Percentiles rank a stretch among this genome's conserved stretches.
Conservation (phyloP, 2,113 vertebrate species). For the Okapia johnstoni region DNA sequence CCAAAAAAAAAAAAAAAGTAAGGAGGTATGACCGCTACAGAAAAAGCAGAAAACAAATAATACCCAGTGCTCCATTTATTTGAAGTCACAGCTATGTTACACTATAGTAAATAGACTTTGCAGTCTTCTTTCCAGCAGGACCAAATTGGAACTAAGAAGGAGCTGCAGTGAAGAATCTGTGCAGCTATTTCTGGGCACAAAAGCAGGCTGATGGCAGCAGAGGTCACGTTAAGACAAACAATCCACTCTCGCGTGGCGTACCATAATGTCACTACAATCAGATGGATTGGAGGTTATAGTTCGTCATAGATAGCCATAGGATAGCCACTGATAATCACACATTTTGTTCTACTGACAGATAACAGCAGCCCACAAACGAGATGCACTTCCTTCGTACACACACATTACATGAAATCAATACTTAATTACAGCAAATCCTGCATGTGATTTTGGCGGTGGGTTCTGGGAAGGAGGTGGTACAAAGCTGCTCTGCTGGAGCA, state of each 20-base stretch:
- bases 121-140: neutral
- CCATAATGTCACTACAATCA: neutral
- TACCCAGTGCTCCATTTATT: neutral
- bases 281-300: neutral
- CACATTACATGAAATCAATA: constrained; percentile 63
- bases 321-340: constrained; percentile 42
- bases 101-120: neutral
- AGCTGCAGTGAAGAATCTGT: neutral
- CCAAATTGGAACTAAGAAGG: constrained; percentile 19
- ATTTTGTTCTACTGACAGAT: constrained; percentile 36
- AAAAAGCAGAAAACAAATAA: constrained; percentile 14
- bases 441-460: accelerated
- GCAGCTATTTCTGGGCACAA: constrained; percentile 21
- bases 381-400: constrained; percentile 16
- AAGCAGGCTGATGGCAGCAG: neutral
- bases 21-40: neutral
- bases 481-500: neutral
- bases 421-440: constrained; percentile 39
- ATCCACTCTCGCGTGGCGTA: neutral
- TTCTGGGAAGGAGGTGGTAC: neutral
- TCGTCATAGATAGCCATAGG: neutral
- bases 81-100: neutral
- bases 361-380: constrained; percentile 41
- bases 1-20: neutral
- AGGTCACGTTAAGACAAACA: constrained; percentile 6